Evolutionary conservation across 2,113 vertebrate genomes (phyloP).

Genomic region (Alosa alosa): DNA sequence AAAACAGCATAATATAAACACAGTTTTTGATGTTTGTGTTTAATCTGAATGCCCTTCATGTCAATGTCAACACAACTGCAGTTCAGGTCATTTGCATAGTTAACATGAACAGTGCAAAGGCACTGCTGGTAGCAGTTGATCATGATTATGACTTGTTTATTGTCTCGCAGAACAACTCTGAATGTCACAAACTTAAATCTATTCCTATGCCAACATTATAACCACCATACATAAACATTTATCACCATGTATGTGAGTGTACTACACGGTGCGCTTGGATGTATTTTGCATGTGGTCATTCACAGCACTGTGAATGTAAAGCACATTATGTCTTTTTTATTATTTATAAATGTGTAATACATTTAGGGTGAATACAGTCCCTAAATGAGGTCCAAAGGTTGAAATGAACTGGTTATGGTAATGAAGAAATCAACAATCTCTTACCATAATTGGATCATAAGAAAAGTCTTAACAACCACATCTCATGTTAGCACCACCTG

Average conservation of each 20-base stretch:
- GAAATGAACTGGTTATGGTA: background rate
- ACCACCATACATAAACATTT: background rate
- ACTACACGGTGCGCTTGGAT: too few species aligned
- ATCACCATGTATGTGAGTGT: background rate
- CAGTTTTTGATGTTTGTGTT: background rate
- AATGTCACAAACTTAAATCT: background rate
- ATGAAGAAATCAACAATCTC: background rate
- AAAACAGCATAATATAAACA: background rate
- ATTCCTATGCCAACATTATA: background rate
- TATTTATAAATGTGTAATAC: background rate
- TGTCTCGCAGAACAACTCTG: background rate
- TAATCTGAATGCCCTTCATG: background rate
- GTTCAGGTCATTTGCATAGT: background rate
- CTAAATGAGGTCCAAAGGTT: background rate
- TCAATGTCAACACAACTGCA: background rate
- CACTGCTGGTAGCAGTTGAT: background rate
- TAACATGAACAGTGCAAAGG: background rate
- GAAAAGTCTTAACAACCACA: background rate
- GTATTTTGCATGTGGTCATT: background rate
- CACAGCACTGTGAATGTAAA: background rate
- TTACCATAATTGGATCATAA: background rate
- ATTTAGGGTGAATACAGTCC: background rate
- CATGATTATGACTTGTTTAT: background rate
- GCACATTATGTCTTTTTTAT: background rate
- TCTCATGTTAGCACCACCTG: background rate